Evolutionary conservation across 2,113 vertebrate genomes (phyloP).

Genomic region (Cariama cristata): DNA sequence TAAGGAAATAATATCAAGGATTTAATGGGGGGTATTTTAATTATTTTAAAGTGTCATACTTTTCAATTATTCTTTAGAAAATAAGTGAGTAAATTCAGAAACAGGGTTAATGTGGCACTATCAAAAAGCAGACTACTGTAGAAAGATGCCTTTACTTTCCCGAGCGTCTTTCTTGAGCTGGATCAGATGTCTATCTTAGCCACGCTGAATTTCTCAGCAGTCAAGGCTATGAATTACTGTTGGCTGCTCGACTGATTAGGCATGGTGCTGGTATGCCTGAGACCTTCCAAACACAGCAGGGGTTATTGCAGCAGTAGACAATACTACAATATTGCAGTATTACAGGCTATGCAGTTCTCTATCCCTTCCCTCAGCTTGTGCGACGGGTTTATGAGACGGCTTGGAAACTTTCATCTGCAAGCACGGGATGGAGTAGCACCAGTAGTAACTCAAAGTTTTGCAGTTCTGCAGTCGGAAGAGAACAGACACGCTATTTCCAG

Average conservation of each 20-base stretch:
- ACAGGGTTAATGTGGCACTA: neutral
- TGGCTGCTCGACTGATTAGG: constrained; percentile 20
- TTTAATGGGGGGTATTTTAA: neutral
- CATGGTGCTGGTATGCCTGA: constrained; percentile 12
- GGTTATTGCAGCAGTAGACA: constrained; percentile 20
- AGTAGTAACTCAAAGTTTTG: neutral
- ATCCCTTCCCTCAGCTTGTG: neutral
- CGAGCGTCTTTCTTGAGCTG: neutral
- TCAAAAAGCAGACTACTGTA: neutral
- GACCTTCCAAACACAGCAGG: constrained; percentile 42
- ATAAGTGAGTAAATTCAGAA: neutral
- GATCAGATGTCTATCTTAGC: neutral
- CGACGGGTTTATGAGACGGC: neutral
- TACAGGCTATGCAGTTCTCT: neutral
- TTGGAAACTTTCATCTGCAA: neutral
- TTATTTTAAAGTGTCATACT: neutral
- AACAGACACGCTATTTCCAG: neutral
- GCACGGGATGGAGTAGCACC: neutral
- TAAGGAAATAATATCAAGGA: neutral
- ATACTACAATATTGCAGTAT: neutral
- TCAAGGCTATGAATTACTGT: neutral
- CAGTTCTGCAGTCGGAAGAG: neutral
- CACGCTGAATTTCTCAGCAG: neutral
- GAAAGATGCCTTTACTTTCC: neutral
- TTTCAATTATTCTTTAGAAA: neutral